Conservation (phyloP, 2,113 vertebrate species). For the Sprattus sprattus region DNA sequence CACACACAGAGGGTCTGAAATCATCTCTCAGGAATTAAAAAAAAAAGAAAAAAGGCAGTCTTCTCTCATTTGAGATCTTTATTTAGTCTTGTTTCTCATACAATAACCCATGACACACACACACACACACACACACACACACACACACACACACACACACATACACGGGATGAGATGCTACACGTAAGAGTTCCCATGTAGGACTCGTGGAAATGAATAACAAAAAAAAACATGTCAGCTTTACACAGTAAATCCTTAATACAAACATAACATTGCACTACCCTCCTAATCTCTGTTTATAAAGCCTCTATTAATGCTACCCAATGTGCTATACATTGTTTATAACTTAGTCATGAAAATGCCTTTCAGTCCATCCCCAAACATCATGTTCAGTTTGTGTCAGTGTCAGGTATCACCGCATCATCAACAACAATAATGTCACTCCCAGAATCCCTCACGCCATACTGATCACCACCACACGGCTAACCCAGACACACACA, state of each 20-base stretch:
- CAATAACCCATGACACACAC: slow-evolving; percentile 35
- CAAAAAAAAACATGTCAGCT: not conserved
- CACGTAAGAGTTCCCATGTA: not conserved
- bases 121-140: slow-evolving; percentile 26
- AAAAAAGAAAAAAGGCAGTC: not conserved
- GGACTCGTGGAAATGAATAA: not conserved
- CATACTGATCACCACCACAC: too few relatives aligned
- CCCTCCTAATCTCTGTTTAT: not conserved
- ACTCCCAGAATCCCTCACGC: not conserved
- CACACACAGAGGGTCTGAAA: not conserved
- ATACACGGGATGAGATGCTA: not conserved
- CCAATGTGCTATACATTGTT: not conserved
- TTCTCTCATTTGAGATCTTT: slow-evolving; percentile 46
- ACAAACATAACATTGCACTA: not conserved
- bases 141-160: not conserved
- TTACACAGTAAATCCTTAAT: slow-evolving; percentile 14
- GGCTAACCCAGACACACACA: too few relatives aligned
- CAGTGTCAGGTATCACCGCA: not conserved
- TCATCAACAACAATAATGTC: not conserved
- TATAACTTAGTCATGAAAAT: not conserved
- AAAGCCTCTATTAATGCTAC: not conserved
- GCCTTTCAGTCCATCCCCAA: not conserved
- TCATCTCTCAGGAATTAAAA: not conserved
- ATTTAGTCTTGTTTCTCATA: slow-evolving; percentile 54
- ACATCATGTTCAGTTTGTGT: not conserved